A percentile compares a stretch with the other conserved stretches of the same genome.
These are phyloP conservation scores for Axinella damicornis DNA, from an alignment of 37 sponge, comb jelly and placozoan genomes.

Conservation along the genomic window DNA sequence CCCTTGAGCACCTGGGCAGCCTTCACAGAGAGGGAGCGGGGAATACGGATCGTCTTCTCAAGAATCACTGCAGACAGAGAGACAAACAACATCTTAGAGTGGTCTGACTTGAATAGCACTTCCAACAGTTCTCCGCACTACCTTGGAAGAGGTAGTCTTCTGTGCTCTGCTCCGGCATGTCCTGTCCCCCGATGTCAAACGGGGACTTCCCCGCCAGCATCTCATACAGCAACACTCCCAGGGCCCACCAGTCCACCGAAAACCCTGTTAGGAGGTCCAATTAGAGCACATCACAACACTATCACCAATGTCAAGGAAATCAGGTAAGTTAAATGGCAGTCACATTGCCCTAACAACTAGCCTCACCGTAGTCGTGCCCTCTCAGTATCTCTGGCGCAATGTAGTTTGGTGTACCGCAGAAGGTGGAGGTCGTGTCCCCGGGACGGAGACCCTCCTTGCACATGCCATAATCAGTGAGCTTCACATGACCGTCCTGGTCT, in stretches of 20 bases:
- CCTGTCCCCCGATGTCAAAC: slow-evolving; percentile 90
- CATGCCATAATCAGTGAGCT: slow-evolving; percentile 98
- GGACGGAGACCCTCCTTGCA: slow-evolving; percentile 93
- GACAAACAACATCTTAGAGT: neutral
- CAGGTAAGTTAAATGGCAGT: too few relatives aligned
- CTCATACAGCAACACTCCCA: slow-evolving; percentile 97
- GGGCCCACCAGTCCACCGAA: slow-evolving; percentile 99
- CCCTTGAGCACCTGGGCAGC: slow-evolving; percentile 90
- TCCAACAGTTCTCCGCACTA: slow-evolving; percentile 4
- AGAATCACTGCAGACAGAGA: slow-evolving; percentile 89
- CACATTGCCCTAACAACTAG: too few relatives aligned
- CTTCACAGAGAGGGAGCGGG: slow-evolving; percentile 90
- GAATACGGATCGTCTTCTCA: slow-evolving; percentile 95
- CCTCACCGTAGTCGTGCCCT: slow-evolving; percentile 88
- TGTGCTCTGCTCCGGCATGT: slow-evolving; percentile 93
- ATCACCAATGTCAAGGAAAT: too few relatives aligned
- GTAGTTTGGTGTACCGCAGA: slow-evolving; percentile 99
- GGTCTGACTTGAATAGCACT: too few relatives aligned
- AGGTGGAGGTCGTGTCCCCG: slow-evolving; percentile 96
- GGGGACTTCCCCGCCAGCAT: slow-evolving; percentile 97
- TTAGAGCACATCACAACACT: too few relatives aligned
- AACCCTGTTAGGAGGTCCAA: slow-evolving; percentile 49
- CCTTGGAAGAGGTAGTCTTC: slow-evolving; percentile 98
- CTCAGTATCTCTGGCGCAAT: slow-evolving; percentile 97
- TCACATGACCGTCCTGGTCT: slow-evolving; percentile 94